Percentiles rank a stretch among this genome's conserved stretches.
phyloP scores from a whole-genome alignment of 2,888 invertebrate species.

The Lumbricus terrestris region DNA sequence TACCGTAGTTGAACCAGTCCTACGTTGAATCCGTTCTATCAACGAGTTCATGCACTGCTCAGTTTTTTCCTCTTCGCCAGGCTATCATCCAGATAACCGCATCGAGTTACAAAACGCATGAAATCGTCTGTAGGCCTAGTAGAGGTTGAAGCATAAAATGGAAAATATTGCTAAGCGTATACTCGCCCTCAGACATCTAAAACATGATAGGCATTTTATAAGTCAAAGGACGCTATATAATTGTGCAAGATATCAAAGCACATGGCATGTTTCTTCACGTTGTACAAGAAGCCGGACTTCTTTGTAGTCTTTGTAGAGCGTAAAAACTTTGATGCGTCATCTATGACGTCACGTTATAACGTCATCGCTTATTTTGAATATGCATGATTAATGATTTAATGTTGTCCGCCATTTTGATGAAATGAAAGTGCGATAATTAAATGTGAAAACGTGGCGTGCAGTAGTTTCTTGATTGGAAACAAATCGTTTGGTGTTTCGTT shows the following conservation, averaged over 20 bases:
- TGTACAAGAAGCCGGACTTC: neutral
- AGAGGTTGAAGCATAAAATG: neutral
- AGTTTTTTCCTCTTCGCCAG: neutral
- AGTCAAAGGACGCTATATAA: neutral
- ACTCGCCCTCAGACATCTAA: neutral
- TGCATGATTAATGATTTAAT: too few species aligned
- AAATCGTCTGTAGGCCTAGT: neutral
- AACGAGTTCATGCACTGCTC: neutral
- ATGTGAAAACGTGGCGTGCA: neutral
- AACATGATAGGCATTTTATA: neutral
- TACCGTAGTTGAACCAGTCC: neutral
- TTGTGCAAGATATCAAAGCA: neutral
- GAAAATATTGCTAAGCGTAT: neutral
- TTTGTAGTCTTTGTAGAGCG: neutral
- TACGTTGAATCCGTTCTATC: neutral
- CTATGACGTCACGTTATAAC: neutral
- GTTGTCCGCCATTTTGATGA: neutral
- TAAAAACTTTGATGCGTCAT: neutral
- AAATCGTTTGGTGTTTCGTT: neutral
- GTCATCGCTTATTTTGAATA: neutral
- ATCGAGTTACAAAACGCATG: neutral
- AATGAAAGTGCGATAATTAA: neutral
- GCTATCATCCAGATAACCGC: neutral
- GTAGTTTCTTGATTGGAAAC: neutral
- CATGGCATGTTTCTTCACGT: neutral